Conservation (phyloP, 2,797 vertebrate genomes). For the Psittacula derbiana region DNA sequence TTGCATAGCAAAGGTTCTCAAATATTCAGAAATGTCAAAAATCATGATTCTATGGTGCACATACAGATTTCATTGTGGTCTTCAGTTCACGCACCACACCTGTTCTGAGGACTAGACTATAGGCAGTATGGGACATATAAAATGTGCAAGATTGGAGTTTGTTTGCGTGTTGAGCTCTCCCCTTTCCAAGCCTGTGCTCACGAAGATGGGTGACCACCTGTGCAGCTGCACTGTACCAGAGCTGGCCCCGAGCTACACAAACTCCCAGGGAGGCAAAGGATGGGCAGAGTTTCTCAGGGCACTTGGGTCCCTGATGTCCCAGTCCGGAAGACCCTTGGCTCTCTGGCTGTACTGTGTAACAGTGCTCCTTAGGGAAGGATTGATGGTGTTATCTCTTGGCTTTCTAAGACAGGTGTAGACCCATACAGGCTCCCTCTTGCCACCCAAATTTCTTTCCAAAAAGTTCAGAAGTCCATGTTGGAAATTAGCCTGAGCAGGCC, state of each 20-base stretch:
- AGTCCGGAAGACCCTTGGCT: neutral
- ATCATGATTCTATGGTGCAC: fast-evolving
- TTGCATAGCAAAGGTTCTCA: neutral
- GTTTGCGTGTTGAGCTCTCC: neutral
- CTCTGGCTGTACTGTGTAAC: neutral
- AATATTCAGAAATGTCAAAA: neutral
- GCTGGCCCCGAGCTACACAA: neutral
- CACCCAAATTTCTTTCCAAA: neutral
- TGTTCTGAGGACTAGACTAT: fast-evolving
- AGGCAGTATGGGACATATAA: fast-evolving
- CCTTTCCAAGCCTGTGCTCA: neutral
- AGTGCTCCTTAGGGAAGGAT: neutral
- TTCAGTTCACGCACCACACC: fast-evolving
- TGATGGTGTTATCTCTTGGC: neutral
- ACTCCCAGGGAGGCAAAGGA: neutral
- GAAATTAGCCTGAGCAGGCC: neutral
- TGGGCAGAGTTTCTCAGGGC: neutral
- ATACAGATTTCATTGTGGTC: fast-evolving
- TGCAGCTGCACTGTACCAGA: neutral
- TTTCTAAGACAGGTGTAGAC: neutral
- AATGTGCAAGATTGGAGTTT: fast-evolving
- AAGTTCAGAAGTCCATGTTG: neutral
- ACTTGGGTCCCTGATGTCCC: neutral
- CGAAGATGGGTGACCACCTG: neutral
- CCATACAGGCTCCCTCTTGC: neutral